Evolutionary conservation across 2,797 vertebrate species (phyloP), one percentile per base, ranked within the genome.

Genomic region (Anguilla megastoma): DNA sequence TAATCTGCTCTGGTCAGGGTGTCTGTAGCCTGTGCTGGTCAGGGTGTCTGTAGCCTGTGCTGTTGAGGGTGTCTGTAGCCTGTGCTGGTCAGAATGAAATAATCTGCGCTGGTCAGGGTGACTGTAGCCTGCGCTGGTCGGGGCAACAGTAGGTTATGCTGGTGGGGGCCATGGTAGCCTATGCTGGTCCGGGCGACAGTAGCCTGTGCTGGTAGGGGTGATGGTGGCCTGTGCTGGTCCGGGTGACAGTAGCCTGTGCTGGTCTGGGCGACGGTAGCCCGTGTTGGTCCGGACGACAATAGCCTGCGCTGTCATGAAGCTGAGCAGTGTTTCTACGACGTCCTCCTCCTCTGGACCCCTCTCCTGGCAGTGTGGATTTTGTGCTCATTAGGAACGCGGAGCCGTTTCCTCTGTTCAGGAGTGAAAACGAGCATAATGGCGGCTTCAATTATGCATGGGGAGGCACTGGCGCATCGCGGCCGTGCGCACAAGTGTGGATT

Each of bases 381-480:
- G 54, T 36, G 79, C 45, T 48, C 16, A 41, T 63, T 36, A 60
- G 84, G 83, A 84, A 10, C 45, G 58, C 66, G 83, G 87, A 87
- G 80, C 48, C 45, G 45, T 80, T 69, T 60, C 18, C 48, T 82
- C 87, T 71, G 71, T 84, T 87, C 80, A 87, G 21, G 80, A 84
- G 48, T 33, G 50, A 87, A 82, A 87, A 87, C 54, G 3, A 36
- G 58, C 36, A 87, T 63, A 87, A 84, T 84, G 52, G 87, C 41
- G 4, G 50, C 87, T 84, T 87, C 84, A 87, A 87, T 84, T 87
- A 84, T 87, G 87, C 80, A 87, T 27, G 9, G 36, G 27, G 86
- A 80, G 80, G 56, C 76, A 69, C 41, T 21, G 8, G 41, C 56
- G 86, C 52, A 30, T 82, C 56, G 0, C 36, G n/a, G 56, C 56